phyloP scores from a whole-genome alignment of 2,113 vertebrate species.

The Strix aluco region DNA sequence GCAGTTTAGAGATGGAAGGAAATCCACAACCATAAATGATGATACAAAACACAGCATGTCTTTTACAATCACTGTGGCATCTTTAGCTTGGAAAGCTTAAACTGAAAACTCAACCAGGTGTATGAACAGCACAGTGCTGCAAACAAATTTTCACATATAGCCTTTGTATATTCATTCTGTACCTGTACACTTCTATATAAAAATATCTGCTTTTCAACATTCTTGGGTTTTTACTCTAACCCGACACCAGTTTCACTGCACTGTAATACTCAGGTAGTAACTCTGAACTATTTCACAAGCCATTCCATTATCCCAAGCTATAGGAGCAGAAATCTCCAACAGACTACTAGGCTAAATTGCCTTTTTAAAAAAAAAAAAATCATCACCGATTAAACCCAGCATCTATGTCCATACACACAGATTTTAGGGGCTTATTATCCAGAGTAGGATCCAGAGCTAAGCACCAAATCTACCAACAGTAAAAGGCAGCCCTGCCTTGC shows the following conservation, averaged over 20 bases:
- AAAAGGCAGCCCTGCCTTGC: not conserved
- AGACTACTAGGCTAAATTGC: not conserved
- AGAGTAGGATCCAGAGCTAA: not conserved
- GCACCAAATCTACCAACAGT: not conserved
- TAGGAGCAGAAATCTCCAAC: not conserved
- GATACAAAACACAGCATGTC: not conserved
- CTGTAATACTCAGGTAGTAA: not conserved
- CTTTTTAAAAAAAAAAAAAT: no score
- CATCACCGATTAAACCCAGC: not conserved
- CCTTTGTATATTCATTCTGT: not conserved
- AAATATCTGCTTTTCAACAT: not conserved
- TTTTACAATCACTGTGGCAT: not conserved
- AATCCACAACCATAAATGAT: not conserved
- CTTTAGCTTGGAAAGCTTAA: not conserved
- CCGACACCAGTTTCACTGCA: not conserved
- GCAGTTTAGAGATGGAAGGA: conserved; percentile 30
- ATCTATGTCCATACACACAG: not conserved
- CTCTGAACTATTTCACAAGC: not conserved
- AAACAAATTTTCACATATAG: not conserved
- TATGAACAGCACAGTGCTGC: not conserved
- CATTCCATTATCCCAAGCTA: not conserved
- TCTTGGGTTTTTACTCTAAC: not conserved
- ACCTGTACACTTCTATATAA: not conserved
- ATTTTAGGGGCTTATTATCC: not conserved
- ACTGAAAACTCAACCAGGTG: not conserved